Evolutionary conservation across 2,888 invertebrate genomes (phyloP), one percentile per base, ranked within the genome.

Genomic region (Anticlea derivata): DNA sequence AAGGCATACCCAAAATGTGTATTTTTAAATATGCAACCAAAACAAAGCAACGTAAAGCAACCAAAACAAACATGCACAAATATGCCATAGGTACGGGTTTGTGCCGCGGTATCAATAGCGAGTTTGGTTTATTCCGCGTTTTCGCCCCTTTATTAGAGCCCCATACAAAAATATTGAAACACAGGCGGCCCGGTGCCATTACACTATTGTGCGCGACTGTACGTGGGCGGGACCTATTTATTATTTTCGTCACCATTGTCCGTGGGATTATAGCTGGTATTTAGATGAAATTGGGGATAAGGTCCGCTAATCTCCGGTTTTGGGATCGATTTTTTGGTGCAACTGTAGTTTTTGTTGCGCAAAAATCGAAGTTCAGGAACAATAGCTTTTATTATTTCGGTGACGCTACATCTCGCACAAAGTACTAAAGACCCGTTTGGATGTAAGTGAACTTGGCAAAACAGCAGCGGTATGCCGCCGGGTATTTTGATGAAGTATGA

Each of bases 241-340:
- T 90, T 90, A 89, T 90, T 90, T 89, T 86, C 87, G 88, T 88
- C 88, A 83, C 90, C 81, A 78, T 80, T 90, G 90, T 90, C 75
- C 77, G 59, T 40, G 68, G 86, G 87, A 85, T 89, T 87, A 90
- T 78, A 81, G 77, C 73, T 68, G 78, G 86, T 86, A 87, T 90
- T 90, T 89, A 90, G 90, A 90, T 90, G 83, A 80, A 88, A 90
- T 90, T 89, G 88, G 86, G 88, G 88, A 90, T 90, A 89, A 86
- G 68, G 84, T 68, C 66, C 65, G 72, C 81, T 88, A 88, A 88
- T 88, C 89, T 83, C 76, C 71, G 73, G 68, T 80, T 81, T 75
- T 70, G 62, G 56, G 70, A 86, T 86, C 83, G 86, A 86, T 87
- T 83, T 80, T 75, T 73, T 60, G 48, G 41, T 46, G 58, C 55